A percentile compares a stretch with the other conserved stretches of the same genome.
These are phyloP conservation scores for Phrynocephalus forsythii DNA, from an alignment of 2,797 vertebrate species.

Conservation along the genomic window DNA sequence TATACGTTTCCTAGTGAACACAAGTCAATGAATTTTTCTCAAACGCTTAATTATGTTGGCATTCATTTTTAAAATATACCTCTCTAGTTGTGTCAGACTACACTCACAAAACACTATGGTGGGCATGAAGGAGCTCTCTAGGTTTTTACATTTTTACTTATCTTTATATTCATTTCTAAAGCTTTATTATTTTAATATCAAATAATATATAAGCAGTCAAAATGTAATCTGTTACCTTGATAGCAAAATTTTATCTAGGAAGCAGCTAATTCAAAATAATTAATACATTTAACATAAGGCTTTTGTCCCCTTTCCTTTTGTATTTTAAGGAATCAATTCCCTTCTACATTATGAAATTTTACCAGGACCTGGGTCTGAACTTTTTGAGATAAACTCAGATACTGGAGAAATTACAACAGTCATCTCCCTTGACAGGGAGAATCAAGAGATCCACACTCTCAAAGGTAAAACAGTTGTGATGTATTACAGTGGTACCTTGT, in stretches of 20 bases:
- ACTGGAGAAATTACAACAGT: slow-evolving; percentile 86
- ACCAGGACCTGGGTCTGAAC: slow-evolving; percentile 82
- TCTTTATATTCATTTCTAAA: background rate
- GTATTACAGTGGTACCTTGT: too few species aligned
- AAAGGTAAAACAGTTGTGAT: slow-evolving; percentile 79
- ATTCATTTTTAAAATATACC: too few species aligned
- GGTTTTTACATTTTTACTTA: background rate
- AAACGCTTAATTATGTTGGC: too few species aligned
- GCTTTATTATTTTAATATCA: background rate
- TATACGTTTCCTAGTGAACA: too few species aligned
- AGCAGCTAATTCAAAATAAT: background rate
- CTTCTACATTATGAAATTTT: slow-evolving; percentile 81
- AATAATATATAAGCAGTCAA: slow-evolving; percentile 33
- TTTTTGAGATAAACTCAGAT: slow-evolving; percentile 85
- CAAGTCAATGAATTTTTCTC: too few species aligned
- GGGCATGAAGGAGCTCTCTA: background rate
- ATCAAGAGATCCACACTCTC: slow-evolving; percentile 82
- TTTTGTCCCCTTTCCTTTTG: slow-evolving; percentile 35
- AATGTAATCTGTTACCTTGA: slow-evolving; percentile 29
- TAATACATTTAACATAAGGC: slow-evolving; percentile 24
- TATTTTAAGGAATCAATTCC: slow-evolving; percentile 78
- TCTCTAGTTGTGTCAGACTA: background rate
- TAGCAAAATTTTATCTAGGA: background rate
- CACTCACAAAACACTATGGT: background rate
- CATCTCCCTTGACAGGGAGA: slow-evolving; percentile 86